A percentile compares a stretch with the other conserved stretches of the same genome.
These are phyloP conservation scores for Melinopterus prodromus DNA, from an alignment of 2,888 invertebrate genomes.

Conservation along the genomic window DNA sequence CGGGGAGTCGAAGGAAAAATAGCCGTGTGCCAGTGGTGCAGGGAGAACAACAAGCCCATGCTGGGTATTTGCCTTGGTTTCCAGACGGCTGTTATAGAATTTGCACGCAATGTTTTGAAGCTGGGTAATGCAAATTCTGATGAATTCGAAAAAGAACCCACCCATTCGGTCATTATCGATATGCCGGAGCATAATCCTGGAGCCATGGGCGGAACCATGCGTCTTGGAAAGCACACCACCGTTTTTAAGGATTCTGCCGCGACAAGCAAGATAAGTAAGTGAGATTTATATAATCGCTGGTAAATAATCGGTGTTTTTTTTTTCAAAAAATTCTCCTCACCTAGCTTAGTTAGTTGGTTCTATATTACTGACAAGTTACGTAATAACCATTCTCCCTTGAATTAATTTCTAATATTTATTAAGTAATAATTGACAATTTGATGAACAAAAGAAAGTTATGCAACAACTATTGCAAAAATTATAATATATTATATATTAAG, in stretches of 20 bases:
- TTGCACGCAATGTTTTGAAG: slow-evolving; percentile 84
- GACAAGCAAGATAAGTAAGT: slow-evolving; percentile 69
- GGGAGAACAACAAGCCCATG: slow-evolving; percentile 88
- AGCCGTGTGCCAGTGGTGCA: slow-evolving; percentile 91
- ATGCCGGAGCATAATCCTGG: slow-evolving; percentile 99
- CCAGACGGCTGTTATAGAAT: slow-evolving; percentile 97
- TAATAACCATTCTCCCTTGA: too few relatives aligned
- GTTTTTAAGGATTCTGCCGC: slow-evolving; percentile 71
- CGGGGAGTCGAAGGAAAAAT: slow-evolving; percentile 97
- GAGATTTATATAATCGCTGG: slow-evolving; percentile 12
- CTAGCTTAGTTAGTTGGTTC: too few relatives aligned
- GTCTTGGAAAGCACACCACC: slow-evolving; percentile 92
- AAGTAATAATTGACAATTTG: too few relatives aligned
- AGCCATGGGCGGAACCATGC: slow-evolving; percentile 96
- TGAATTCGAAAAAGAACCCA: slow-evolving; percentile 80
- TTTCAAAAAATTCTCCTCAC: too few relatives aligned
- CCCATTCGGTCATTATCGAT: slow-evolving; percentile 88
- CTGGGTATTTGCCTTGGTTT: slow-evolving; percentile 98
- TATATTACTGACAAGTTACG: too few relatives aligned
- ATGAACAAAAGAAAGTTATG: too few relatives aligned
- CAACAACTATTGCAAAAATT: too few relatives aligned
- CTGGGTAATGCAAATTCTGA: slow-evolving; percentile 84
- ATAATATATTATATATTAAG: too few relatives aligned
- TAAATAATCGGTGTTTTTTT: too few relatives aligned
- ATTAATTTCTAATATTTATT: too few relatives aligned